phyloP scores from a whole-genome alignment of 2,888 invertebrate genomes.

The Panorpa germanica region DNA sequence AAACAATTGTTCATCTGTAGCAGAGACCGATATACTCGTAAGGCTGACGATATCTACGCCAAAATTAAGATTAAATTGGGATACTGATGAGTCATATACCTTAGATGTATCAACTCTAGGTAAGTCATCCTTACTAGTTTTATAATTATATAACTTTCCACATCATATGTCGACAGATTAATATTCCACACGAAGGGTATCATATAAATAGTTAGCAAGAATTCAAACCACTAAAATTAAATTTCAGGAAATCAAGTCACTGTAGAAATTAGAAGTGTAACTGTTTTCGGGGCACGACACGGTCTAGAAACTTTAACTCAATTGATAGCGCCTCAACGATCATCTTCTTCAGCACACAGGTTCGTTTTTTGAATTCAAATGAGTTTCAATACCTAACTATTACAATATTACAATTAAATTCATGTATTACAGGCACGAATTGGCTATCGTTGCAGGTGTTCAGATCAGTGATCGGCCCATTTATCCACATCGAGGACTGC shows the following conservation, averaged over 20 bases:
- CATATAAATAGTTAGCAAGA: constrained; percentile 2
- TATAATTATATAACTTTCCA: not conserved
- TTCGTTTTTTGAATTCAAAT: not conserved
- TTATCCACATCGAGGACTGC: constrained; percentile 68
- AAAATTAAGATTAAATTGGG: constrained; percentile 35
- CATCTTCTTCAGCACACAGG: not conserved
- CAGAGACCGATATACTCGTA: constrained; percentile 34
- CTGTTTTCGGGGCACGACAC: constrained; percentile 56
- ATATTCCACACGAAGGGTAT: constrained; percentile 3
- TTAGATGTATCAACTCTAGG: constrained; percentile 37
- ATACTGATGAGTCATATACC: constrained; percentile 48
- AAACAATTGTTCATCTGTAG: constrained; percentile 25
- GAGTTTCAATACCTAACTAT: constrained; percentile 7
- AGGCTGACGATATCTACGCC: constrained; percentile 30
- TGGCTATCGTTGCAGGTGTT: constrained; percentile 40
- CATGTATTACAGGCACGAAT: constrained; percentile 23
- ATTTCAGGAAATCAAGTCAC: constrained; percentile 26
- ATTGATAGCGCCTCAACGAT: constrained; percentile 26
- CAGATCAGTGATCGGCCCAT: constrained; percentile 58
- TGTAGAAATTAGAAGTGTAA: constrained; percentile 34
- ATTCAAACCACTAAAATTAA: no score
- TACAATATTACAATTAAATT: not conserved
- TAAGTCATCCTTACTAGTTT: constrained; percentile 15
- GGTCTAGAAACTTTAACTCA: constrained; percentile 60
- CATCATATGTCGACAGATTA: not conserved